Percentiles rank a stretch among this genome's conserved stretches.
phyloP scores from a whole-genome alignment of 2,113 vertebrate genomes.

The Ammodytes marinus region DNA sequence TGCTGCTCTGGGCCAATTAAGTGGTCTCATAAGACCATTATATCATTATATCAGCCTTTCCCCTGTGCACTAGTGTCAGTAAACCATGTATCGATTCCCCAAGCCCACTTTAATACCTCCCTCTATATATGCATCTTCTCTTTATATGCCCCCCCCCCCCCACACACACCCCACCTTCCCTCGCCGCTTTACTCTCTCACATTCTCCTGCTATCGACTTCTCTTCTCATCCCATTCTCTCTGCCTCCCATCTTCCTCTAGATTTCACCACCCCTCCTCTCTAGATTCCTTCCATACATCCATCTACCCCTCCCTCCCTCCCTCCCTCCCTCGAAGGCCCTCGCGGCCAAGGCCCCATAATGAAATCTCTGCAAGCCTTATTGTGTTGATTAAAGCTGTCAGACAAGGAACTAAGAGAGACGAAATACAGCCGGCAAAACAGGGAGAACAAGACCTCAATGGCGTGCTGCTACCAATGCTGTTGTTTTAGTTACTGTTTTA shows the following conservation, averaged over 20 bases:
- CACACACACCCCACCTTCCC: background rate
- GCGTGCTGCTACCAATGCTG: slow-evolving; percentile 31
- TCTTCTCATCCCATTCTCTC: slow-evolving; percentile 10
- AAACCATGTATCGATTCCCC: slow-evolving; percentile 55
- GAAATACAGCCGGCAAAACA: slow-evolving; percentile 64
- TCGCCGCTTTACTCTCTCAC: slow-evolving; percentile 18
- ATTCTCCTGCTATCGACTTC: slow-evolving; percentile 32
- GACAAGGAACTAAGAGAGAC: slow-evolving; percentile 68
- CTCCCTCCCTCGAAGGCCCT: slow-evolving; percentile 57
- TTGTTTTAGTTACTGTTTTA: slow-evolving; percentile 49
- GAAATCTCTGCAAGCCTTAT: slow-evolving; percentile 77
- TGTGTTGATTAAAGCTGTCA: slow-evolving; percentile 82
- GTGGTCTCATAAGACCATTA: slow-evolving; percentile 62
- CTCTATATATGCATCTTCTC: slow-evolving; percentile 54
- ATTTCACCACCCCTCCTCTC: slow-evolving; percentile 31
- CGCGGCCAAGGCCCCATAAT: slow-evolving; percentile 66
- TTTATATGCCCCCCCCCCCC: slow-evolving; percentile 33
- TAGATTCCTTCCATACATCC: slow-evolving; percentile 59
- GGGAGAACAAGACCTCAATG: slow-evolving; percentile 62
- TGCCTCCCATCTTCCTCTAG: slow-evolving; percentile 30
- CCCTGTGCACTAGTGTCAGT: slow-evolving; percentile 57
- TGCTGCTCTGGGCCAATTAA: slow-evolving; percentile 70
- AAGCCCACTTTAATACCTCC: slow-evolving; percentile 54
- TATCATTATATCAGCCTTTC: slow-evolving; percentile 69
- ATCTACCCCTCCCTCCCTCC: slow-evolving; percentile 45